These are phyloP conservation scores for Panthera uncia DNA, from an alignment of 2,113 vertebrate genomes.

Conservation along the genomic window DNA sequence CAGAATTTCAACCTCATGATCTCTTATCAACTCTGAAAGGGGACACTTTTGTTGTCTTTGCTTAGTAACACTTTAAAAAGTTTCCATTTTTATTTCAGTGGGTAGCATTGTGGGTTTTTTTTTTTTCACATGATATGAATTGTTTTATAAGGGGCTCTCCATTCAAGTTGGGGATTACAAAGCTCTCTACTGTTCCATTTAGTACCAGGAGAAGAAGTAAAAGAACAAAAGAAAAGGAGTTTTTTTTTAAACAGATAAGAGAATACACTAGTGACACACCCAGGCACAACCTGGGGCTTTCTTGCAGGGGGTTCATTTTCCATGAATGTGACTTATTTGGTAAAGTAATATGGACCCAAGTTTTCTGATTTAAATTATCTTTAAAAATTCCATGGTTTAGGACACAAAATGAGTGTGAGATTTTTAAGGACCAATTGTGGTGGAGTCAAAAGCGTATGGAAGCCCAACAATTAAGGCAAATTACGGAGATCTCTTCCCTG, in stretches of 20 bases:
- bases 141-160: constrained; percentile 32
- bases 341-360: neutral
- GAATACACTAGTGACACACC: neutral
- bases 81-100: constrained; percentile 50
- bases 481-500: constrained; percentile 32
- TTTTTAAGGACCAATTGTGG: constrained; percentile 51
- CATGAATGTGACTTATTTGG: constrained; percentile 34
- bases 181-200: neutral
- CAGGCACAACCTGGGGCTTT: neutral
- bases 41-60: constrained; percentile 49
- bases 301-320: neutral
- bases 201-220: constrained; percentile 15
- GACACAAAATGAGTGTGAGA: constrained; percentile 37
- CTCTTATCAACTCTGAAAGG: constrained; percentile 50
- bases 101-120: neutral
- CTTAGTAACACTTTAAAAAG: constrained; percentile 6
- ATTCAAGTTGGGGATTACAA: neutral
- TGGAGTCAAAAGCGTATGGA: constrained; percentile 28
- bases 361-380: constrained; percentile 41
- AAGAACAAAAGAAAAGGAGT: neutral
- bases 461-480: neutral
- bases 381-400: constrained; percentile 56
- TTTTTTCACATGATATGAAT: neutral
- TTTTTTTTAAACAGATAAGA: neutral
- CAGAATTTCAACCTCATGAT: constrained; percentile 49